Evolutionary conservation across 2,113 vertebrate genomes (phyloP).

Genomic region (Lates calcarifer): DNA sequence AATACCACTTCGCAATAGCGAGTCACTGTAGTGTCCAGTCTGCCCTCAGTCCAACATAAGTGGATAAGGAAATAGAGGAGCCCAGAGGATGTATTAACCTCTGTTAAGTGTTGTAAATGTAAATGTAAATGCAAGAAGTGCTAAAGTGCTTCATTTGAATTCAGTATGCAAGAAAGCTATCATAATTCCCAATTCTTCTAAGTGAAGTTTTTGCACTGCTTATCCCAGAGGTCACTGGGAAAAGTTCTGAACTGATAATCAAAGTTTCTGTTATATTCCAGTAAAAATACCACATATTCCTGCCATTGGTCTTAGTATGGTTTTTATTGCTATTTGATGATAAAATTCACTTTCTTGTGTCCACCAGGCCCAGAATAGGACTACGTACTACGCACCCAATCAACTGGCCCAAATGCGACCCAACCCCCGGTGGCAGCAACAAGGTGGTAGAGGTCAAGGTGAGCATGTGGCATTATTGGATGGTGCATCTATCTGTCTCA

Average conservation of each 20-base stretch:
- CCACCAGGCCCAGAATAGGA: slow-evolving; percentile 94
- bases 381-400: slow-evolving; percentile 97
- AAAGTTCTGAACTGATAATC: neutral
- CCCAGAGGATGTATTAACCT: too few relatives aligned
- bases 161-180: neutral
- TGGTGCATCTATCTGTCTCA: neutral
- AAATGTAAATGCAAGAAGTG: too few relatives aligned
- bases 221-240: neutral
- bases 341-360: slow-evolving; percentile 2
- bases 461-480: slow-evolving; percentile 37
- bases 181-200: neutral
- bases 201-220: neutral
- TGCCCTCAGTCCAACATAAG: too few relatives aligned
- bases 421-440: slow-evolving; percentile 96
- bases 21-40: too few relatives aligned
- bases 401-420: slow-evolving; percentile 97
- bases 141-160: neutral
- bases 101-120: too few relatives aligned
- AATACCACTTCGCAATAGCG: too few relatives aligned
- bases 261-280: neutral
- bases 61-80: too few relatives aligned
- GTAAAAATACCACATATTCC: neutral
- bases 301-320: neutral
- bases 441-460: slow-evolving; percentile 97
- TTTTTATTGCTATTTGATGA: neutral